A percentile compares a stretch with the other conserved stretches of the same genome.
phyloP scores from a whole-genome alignment of 2,888 invertebrate genomes.

The Meghimatium bilineatum region DNA sequence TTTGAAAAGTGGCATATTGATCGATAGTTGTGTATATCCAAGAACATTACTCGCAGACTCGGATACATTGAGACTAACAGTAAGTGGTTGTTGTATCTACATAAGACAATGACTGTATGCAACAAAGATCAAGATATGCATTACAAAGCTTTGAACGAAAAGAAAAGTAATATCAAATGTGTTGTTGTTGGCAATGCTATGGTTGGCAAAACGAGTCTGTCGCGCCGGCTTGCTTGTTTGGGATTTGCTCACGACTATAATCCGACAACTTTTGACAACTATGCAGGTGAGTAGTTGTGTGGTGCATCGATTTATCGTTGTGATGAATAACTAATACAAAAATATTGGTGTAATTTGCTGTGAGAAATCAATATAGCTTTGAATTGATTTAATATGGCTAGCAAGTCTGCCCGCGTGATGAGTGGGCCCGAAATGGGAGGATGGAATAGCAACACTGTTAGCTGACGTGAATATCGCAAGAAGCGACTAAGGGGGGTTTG shows the following conservation, averaged over 20 bases:
- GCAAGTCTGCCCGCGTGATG: no score
- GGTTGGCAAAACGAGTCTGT: conserved; percentile 66
- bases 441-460: no score
- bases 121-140: conserved; percentile 46
- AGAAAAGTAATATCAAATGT: conserved; percentile 63
- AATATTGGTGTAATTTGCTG: no score
- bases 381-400: no score
- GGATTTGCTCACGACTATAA: conserved; percentile 64
- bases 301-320: background rate
- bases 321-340: background rate
- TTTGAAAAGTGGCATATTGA: background rate
- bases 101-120: conserved; percentile 48
- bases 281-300: conserved; percentile 59
- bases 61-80: background rate
- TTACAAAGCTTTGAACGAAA: conserved; percentile 50
- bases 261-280: conserved; percentile 69
- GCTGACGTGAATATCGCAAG: no score
- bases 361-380: no score
- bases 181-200: conserved; percentile 68
- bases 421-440: no score
- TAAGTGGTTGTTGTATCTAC: background rate
- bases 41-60: background rate
- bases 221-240: conserved; percentile 61
- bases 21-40: background rate
- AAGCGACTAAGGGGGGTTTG: no score